Evolutionary conservation across 2,888 invertebrate species (phyloP).

Genomic region (Bembecia ichneumoniformis): DNA sequence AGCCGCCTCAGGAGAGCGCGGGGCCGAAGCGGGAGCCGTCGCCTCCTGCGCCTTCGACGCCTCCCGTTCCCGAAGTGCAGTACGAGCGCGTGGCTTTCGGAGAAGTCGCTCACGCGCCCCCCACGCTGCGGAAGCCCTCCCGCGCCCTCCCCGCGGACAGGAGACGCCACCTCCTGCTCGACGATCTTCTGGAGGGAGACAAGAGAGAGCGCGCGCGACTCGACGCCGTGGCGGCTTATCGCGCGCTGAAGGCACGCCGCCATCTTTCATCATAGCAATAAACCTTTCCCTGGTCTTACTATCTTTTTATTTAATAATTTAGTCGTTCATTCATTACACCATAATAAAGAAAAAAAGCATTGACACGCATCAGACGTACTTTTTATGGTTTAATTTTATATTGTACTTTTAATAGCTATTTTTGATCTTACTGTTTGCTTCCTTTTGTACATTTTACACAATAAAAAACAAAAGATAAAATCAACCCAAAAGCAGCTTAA

Average conservation of each 20-base stretch:
- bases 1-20: slow-evolving; percentile 4
- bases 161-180: slow-evolving; percentile 71
- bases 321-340: too few relatives aligned
- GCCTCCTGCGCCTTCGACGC: not conserved
- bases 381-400: too few relatives aligned
- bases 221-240: slow-evolving; percentile 43
- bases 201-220: slow-evolving; percentile 20
- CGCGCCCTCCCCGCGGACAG: slow-evolving; percentile 62
- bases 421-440: too few relatives aligned
- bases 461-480: too few relatives aligned
- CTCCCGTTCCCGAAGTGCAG: slow-evolving; percentile 45
- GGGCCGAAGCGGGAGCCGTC: slow-evolving; percentile 15
- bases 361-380: too few relatives aligned
- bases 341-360: too few relatives aligned
- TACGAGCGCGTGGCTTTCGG: slow-evolving; percentile 81
- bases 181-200: slow-evolving; percentile 18
- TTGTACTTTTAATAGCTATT: too few relatives aligned
- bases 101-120: slow-evolving; percentile 82
- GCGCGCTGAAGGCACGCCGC: slow-evolving; percentile 24
- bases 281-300: too few relatives aligned
- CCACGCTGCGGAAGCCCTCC: slow-evolving; percentile 58
- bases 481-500: too few relatives aligned
- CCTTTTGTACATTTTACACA: too few relatives aligned
- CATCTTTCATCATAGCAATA: too few relatives aligned
- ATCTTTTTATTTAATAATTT: too few relatives aligned